Evolutionary conservation across 1,140 invertebrate genomes (phyloP).

Genomic region (Leptestheria dahalacensis): DNA sequence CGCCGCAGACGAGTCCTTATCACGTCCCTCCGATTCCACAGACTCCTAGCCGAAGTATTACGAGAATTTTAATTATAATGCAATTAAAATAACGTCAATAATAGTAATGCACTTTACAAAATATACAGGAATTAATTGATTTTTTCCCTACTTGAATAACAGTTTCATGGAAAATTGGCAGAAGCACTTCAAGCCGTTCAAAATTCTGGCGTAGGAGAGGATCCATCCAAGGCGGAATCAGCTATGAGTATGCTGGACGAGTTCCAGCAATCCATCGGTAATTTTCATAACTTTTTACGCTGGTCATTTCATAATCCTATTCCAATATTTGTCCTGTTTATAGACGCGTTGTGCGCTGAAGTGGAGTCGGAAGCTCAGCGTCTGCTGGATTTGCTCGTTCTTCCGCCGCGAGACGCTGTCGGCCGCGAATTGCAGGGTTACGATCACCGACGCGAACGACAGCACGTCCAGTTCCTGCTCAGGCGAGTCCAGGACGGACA

Average conservation of each 20-base stretch:
- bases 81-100: background rate
- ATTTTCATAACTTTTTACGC: background rate
- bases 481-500: constrained; percentile 31
- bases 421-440: constrained; percentile 48
- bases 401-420: constrained; percentile 61
- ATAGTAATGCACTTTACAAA: background rate
- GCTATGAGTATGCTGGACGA: constrained; percentile 15
- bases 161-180: constrained; percentile 14
- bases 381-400: constrained; percentile 56
- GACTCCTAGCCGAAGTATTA: constrained; percentile 49
- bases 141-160: background rate
- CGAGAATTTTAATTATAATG: background rate
- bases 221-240: constrained; percentile 7
- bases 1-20: constrained; percentile 55
- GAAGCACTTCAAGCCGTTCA: constrained; percentile 12
- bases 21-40: constrained; percentile 55
- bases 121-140: background rate
- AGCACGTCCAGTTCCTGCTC: constrained; percentile 49
- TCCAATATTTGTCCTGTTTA: background rate
- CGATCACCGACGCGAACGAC: constrained; percentile 53
- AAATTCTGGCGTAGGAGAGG: constrained; percentile 9
- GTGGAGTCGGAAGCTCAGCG: constrained; percentile 60
- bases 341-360: constrained; percentile 46
- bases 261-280: constrained; percentile 14
- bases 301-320: background rate